These are phyloP conservation scores for Metridium senile DNA, from an alignment of 92 coral and sea anemone genomes.

Conservation along the genomic window DNA sequence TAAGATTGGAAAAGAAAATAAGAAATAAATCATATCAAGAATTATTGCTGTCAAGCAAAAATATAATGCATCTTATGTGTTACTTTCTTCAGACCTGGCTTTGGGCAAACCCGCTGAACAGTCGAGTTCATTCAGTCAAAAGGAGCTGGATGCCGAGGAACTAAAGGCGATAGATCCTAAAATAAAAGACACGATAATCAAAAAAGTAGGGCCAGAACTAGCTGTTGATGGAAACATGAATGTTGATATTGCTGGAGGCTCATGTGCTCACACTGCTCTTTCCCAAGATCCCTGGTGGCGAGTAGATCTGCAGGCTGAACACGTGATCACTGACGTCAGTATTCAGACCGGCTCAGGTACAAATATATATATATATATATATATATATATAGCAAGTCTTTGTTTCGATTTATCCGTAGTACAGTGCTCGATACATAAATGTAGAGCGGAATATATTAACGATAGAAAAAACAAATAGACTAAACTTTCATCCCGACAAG, in stretches of 20 bases:
- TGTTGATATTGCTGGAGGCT: conserved; percentile 40
- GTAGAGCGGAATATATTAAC: no score
- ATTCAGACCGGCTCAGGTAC: conserved; percentile 48
- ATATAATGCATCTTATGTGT: no score
- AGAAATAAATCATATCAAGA: no score
- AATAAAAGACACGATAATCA: conserved; percentile 12
- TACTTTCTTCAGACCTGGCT: conserved; percentile 36
- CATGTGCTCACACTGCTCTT: conserved; percentile 59
- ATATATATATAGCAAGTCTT: no score
- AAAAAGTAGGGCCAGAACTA: conserved; percentile 46
- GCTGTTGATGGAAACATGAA: conserved; percentile 68
- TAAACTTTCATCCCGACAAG: no score
- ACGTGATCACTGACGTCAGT: conserved; percentile 62
- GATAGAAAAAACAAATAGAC: no score
- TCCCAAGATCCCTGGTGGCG: conserved; percentile 69
- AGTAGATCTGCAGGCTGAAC: conserved; percentile 55
- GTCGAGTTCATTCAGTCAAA: conserved; percentile 38
- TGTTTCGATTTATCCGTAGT: no score
- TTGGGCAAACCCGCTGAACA: conserved; percentile 53
- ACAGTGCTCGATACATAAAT: no score
- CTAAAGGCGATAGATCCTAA: conserved; percentile 1
- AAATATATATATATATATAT: no score
- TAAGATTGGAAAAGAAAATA: no score
- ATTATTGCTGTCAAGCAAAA: no score
- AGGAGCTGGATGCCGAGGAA: conserved; percentile 13